Evolutionary conservation across 2,797 vertebrate species (phyloP).

Genomic region (Karalla daura): DNA sequence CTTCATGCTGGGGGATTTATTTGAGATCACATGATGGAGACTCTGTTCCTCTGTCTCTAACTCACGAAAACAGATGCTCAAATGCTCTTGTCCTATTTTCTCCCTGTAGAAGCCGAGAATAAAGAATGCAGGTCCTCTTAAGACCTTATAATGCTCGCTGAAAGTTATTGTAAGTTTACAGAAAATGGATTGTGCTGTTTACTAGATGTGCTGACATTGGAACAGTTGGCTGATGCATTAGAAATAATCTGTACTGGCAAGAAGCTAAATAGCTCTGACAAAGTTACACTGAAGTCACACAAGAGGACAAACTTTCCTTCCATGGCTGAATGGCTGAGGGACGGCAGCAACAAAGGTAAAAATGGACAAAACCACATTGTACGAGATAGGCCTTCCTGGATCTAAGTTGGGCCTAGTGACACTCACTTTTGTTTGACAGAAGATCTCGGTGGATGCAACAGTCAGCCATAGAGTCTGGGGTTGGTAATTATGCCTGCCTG

Average conservation of each 20-base stretch:
- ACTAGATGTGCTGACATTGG: constrained; percentile 58
- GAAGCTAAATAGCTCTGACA: constrained; percentile 55
- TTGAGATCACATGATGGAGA: constrained; percentile 10
- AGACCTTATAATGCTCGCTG: constrained; percentile 30
- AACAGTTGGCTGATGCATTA: constrained; percentile 60
- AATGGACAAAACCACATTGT: constrained; percentile 30
- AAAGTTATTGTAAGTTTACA: constrained; percentile 39
- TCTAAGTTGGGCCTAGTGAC: constrained; percentile 21
- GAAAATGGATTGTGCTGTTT: constrained; percentile 54
- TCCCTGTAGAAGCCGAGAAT: constrained; percentile 18
- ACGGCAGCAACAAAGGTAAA: constrained; percentile 28
- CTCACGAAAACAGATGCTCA: constrained; percentile 42
- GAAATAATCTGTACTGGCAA: constrained; percentile 64
- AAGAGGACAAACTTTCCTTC: constrained; percentile 29
- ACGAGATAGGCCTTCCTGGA: constrained; percentile 18
- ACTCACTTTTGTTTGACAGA: constrained; percentile 38
- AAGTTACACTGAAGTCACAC: constrained; percentile 67
- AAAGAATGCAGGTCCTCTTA: constrained; percentile 20
- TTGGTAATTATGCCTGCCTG: constrained; percentile 45
- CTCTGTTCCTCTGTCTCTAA: constrained; percentile 13
- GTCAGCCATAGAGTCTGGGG: constrained; percentile 33
- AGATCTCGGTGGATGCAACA: constrained; percentile 34
- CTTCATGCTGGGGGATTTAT: constrained; percentile 7
- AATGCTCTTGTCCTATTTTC: constrained; percentile 35
- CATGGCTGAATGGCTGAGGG: constrained; percentile 35